These are phyloP conservation scores for Heterocephalus glaber DNA, from an alignment of 2,113 vertebrate species.

Conservation along the genomic window DNA sequence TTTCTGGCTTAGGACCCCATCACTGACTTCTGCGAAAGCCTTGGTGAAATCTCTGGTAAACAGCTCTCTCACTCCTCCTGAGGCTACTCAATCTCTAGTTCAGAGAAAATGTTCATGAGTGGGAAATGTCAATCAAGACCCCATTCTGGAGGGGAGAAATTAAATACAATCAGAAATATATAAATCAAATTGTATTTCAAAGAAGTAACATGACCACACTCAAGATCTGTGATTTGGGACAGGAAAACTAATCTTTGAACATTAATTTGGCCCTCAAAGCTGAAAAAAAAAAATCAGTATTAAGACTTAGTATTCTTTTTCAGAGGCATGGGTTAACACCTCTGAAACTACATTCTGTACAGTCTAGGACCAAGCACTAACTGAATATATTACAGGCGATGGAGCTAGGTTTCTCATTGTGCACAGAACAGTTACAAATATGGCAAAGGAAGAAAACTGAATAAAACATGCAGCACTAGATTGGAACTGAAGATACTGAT, in stretches of 20 bases:
- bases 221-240: neutral
- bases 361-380: neutral
- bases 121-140: neutral
- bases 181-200: slow-evolving; percentile 51
- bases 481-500: neutral
- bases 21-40: neutral
- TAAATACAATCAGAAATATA: slow-evolving; percentile 43
- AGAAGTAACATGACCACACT: neutral
- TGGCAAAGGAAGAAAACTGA: slow-evolving; percentile 26
- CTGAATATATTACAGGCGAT: slow-evolving; percentile 12
- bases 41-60: neutral
- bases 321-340: neutral
- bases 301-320: slow-evolving; percentile 38
- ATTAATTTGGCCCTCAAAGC: neutral
- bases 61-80: neutral
- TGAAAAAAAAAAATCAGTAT: slow-evolving; percentile 11
- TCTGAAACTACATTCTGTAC: slow-evolving; percentile 21
- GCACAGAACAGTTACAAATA: slow-evolving; percentile 44
- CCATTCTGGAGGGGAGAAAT: neutral
- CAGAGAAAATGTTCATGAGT: slow-evolving; percentile 34
- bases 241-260: slow-evolving; percentile 36
- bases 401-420: neutral
- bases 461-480: neutral
- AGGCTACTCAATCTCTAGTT: neutral
- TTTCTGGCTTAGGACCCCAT: neutral